A percentile compares a stretch with the other conserved stretches of the same genome.
Conservation (phyloP, 2,113 vertebrate genomes). For the Hemichromis elongatus region DNA sequence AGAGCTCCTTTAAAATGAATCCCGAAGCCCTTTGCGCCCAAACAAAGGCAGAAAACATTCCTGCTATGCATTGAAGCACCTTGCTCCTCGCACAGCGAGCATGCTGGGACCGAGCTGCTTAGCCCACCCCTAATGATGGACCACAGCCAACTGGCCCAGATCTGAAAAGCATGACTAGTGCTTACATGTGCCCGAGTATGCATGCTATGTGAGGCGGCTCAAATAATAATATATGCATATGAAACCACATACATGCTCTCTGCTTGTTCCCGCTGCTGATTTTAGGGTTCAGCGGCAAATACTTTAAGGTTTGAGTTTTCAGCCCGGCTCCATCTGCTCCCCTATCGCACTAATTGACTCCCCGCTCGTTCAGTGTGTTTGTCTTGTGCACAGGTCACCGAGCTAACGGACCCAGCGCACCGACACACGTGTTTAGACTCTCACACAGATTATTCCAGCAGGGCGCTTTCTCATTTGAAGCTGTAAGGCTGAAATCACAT, state of each 20-base stretch:
- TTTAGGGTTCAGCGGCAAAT: background rate
- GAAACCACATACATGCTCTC: background rate
- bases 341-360: constrained; percentile 2
- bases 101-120: constrained; percentile 40
- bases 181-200: constrained; percentile 36
- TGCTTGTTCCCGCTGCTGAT: background rate
- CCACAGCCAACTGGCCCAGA: constrained; percentile 41
- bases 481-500: background rate
- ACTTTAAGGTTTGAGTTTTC: background rate
- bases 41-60: constrained; percentile 63
- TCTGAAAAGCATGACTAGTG: constrained; percentile 37
- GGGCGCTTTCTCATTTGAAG: background rate
- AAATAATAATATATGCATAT: constrained; percentile 37
- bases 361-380: background rate
- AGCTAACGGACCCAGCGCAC: background rate
- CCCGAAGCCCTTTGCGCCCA: constrained; percentile 15
- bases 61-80: constrained; percentile 66
- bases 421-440: constrained; percentile 41
- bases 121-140: constrained; percentile 41
- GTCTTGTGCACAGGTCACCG: constrained; percentile 53
- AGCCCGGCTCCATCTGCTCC: background rate
- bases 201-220: constrained; percentile 24
- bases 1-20: constrained; percentile 22
- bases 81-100: constrained; percentile 33
- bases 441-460: constrained; percentile 42